phyloP scores from a whole-genome alignment of 37 sponge, comb jelly and placozoan species.

The Axinella damicornis region DNA sequence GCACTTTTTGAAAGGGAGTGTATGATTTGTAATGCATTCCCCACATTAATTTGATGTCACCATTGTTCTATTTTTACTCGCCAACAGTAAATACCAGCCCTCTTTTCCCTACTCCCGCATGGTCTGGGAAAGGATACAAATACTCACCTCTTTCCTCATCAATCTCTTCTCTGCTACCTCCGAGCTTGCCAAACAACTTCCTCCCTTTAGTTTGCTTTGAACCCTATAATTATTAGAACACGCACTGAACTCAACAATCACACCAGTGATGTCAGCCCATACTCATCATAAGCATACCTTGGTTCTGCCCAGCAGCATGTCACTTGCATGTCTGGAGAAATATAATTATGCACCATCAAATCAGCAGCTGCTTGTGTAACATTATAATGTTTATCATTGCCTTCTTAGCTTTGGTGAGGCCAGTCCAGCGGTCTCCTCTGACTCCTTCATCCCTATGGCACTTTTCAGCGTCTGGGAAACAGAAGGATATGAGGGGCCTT shows the following conservation, averaged over 20 bases:
- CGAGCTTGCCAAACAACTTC: slow-evolving; percentile 47
- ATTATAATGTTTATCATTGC: not conserved
- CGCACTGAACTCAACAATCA: no score
- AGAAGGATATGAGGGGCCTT: no score
- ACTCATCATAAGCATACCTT: no score
- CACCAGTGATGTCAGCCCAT: no score
- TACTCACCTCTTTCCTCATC: slow-evolving; percentile 17
- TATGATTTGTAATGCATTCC: no score
- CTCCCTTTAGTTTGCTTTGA: slow-evolving; percentile 6
- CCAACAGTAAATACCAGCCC: no score
- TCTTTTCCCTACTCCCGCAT: no score
- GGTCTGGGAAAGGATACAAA: no score
- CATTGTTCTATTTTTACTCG: no score
- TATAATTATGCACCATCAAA: not conserved
- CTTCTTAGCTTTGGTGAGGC: slow-evolving; percentile 55
- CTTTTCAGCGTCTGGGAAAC: slow-evolving; percentile 60
- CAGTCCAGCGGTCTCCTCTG: slow-evolving; percentile 64
- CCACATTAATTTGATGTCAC: no score
- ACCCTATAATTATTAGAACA: no score
- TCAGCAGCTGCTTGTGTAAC: not conserved
- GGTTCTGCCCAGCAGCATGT: not conserved
- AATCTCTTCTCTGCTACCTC: slow-evolving; percentile 30
- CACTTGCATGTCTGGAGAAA: not conserved
- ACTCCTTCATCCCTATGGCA: slow-evolving; percentile 70
- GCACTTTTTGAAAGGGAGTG: no score